Evolutionary conservation across 1,140 invertebrate species (phyloP).

Genomic region (Pseudoatta argentina): DNA sequence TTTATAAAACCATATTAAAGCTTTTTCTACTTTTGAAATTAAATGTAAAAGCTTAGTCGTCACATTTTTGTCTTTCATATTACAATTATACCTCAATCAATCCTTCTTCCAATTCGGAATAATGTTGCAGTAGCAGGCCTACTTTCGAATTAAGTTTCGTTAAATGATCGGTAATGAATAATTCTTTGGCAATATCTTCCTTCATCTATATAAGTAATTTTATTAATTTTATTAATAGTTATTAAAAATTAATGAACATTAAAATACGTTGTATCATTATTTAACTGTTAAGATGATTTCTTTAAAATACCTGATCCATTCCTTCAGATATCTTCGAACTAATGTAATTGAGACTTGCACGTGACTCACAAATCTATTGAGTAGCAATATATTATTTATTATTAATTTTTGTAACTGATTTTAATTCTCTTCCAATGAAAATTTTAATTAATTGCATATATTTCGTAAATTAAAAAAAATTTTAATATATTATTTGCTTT

Average conservation of each 20-base stretch:
- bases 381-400: not conserved
- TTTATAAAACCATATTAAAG: not conserved
- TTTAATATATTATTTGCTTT: not conserved
- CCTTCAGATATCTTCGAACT: slow-evolving; percentile 73
- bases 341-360: slow-evolving; percentile 76
- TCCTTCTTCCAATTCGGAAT: slow-evolving; percentile 75
- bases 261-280: not conserved
- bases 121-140: slow-evolving; percentile 68
- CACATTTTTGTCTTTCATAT: not conserved
- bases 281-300: slow-evolving; percentile 10
- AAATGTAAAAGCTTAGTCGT: not conserved
- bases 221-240: not conserved
- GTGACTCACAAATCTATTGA: slow-evolving; percentile 67
- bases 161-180: slow-evolving; percentile 79
- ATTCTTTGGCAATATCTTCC: slow-evolving; percentile 78
- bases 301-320: slow-evolving; percentile 78
- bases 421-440: not conserved
- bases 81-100: slow-evolving; percentile 79
- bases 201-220: slow-evolving; percentile 77
- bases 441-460: not conserved
- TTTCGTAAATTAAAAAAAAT: slow-evolving; percentile 17
- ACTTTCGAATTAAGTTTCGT: slow-evolving; percentile 77
- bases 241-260: slow-evolving; percentile 3
- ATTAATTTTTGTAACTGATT: not conserved
- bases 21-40: not conserved